Base-by-base conservation (phyloP, 1,140 invertebrate genomes). In the Sipha flava region DNA sequence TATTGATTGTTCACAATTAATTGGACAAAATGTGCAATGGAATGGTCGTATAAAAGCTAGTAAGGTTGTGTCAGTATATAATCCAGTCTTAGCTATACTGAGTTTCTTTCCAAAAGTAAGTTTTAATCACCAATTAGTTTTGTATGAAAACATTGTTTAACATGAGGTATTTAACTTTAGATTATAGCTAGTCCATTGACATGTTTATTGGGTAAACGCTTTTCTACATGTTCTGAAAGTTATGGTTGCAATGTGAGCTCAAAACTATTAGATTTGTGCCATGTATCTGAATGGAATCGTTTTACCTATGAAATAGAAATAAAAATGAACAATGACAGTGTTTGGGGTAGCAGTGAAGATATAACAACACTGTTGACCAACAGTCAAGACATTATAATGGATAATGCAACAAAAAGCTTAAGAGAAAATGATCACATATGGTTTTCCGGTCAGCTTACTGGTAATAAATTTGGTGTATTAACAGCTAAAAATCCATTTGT, bases 31-130 rank as follows among this genome's bases (percentile, higher is more conserved):
- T 52, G 77, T 81, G 10, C 75, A 59, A 68, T 81, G 81, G 81
- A 47, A 81, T 26, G 81, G 81, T n/a, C 72, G 43, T 18, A 47
- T 81, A 16, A 68, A 73, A 62, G 12, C 31, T 5, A 72, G 18
- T n/a, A 70, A 62, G 21, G 68, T 81, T 45, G 45, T 68, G 52
- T 79, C 66, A n/a, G 70, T 81, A 23, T 31, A 81, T 16, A 81
- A 81, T 79, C 81, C 81, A 1, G 26, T 79, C 23, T 68, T 66
- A 80, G 16, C 31, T 40, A 3, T 80, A 12, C 54, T 80, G 16
- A 68, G 66, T 64, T 49, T 40, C 26, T 80, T 80, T 14, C 79
- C 79, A 49, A 68, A 49, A 52, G 79, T 80, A 70, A 70, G 31
- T 80, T 80, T n/a, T n/a, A 3, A 12, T 16, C 6, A 0, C 3